Evolutionary conservation across 2,113 vertebrate genomes (phyloP).

Genomic region (Platichthys flesus): DNA sequence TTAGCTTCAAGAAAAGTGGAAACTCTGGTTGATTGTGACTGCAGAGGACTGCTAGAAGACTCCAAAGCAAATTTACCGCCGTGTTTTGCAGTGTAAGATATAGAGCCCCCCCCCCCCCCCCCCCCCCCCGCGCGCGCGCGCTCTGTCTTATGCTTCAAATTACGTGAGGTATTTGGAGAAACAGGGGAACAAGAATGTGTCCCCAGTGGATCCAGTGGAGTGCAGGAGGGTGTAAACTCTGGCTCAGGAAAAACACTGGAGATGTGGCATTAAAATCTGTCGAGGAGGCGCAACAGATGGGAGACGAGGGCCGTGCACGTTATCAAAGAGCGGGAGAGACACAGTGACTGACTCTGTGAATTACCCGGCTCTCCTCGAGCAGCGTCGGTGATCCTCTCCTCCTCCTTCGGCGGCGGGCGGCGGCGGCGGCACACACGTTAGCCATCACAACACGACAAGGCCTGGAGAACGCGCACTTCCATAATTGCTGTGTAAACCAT

Average conservation of each 20-base stretch:
- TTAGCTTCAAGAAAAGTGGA: background rate
- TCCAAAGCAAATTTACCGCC: slow-evolving; percentile 14
- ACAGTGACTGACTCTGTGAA: slow-evolving; percentile 14
- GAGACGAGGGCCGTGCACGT: slow-evolving; percentile 12
- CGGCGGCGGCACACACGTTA: slow-evolving; percentile 4
- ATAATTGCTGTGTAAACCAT: slow-evolving; percentile 57
- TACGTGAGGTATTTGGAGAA: slow-evolving; percentile 62
- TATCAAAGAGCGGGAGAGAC: slow-evolving; percentile 16
- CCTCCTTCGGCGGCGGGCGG: background rate
- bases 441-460: slow-evolving; percentile 26
- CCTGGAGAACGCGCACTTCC: slow-evolving; percentile 8
- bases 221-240: slow-evolving; percentile 44
- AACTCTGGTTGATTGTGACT: background rate
- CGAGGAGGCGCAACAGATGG: slow-evolving; percentile 23
- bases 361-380: background rate
- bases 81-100: slow-evolving; percentile 43
- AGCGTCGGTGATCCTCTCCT: background rate
- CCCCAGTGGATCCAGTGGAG: slow-evolving; percentile 45
- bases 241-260: slow-evolving; percentile 49
- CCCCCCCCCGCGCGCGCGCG: no score
- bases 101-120: slow-evolving; percentile 24
- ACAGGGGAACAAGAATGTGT: slow-evolving; percentile 55
- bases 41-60: background rate
- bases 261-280: slow-evolving; percentile 16
- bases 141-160: slow-evolving; percentile 51